Base-by-base conservation (phyloP, 2,113 vertebrate species). In the Phycodurus eques region DNA sequence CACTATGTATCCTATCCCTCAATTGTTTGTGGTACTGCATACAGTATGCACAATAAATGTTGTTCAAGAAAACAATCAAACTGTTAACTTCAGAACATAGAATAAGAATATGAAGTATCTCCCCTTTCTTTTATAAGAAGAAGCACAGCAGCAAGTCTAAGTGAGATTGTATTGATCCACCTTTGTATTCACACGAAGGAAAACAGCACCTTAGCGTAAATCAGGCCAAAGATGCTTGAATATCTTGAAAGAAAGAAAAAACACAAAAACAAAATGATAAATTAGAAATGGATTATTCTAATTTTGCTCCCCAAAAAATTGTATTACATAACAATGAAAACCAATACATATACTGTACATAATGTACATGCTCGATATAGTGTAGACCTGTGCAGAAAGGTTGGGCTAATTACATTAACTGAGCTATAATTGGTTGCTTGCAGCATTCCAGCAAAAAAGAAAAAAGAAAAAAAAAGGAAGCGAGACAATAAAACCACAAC, bases 401-500 rank as follows among this genome's bases (percentile, higher is more conserved):
- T 70, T 61, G 74, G 59, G 79, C 66, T 78, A 76, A 85, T 83
- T 70, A 56, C 71, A 75, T 80, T 76, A 76, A 67, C 68, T 33
- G 64, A 4, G 27, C 46, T 39, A 31, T 43, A 70, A 54, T 68
- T 74, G 67, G 68, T 47, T 14, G 59, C 65, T 76, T 60, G 53
- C 44, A 35, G 49, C 20, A 57, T 68, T 47, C 49, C 59, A 74
- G 70, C 44, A 66, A 63, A 31, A 35, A n/a, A n/a, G n/a, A n/a
- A n/a, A 78, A 43, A 57, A 43, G 62, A 72, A 75, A 73, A 67
- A 71, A 70, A 68, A 2, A 17, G 57, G 54, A 35, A 43, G 66
- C 67, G 42, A 20, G 59, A 70, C 68, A 65, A 47, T 44, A 43
- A 47, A 75, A 71, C 56, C 43, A 4, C 60, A 27, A 42, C 27